Evolutionary conservation across 2,113 vertebrate genomes (phyloP).

Genomic region (Ursus arctos): DNA sequence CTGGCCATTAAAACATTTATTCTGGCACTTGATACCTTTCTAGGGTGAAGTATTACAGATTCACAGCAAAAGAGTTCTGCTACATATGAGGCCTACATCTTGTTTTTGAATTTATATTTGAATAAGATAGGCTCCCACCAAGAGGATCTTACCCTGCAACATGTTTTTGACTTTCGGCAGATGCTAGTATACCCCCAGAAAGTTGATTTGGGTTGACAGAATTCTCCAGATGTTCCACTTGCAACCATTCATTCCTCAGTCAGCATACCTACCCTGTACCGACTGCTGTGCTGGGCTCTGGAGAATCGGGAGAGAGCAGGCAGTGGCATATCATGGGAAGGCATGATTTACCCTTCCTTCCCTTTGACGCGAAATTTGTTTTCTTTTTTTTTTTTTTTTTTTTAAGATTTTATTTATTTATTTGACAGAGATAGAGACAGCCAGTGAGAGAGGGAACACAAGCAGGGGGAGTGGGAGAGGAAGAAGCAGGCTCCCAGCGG

Average conservation of each 20-base stretch:
- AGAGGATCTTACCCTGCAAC: neutral
- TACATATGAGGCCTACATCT: neutral
- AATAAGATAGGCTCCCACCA: neutral
- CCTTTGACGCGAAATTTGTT: neutral
- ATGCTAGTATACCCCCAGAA: neutral
- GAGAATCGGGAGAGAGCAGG: neutral
- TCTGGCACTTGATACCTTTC: constrained; percentile 21
- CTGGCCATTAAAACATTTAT: constrained; percentile 27
- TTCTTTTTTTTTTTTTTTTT: neutral
- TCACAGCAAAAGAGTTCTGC: neutral
- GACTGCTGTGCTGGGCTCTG: neutral
- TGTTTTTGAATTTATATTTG: constrained; percentile 50
- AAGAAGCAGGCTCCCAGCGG: too few relatives aligned
- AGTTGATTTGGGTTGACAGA: neutral
- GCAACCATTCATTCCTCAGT: neutral
- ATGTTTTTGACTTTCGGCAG: constrained; percentile 14
- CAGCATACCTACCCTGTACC: neutral
- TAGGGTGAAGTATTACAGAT: neutral
- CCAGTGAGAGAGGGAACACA: too few relatives aligned
- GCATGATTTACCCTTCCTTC: neutral
- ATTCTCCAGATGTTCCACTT: neutral
- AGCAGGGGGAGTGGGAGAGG: too few relatives aligned
- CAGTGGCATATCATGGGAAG: neutral
- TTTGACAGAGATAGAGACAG: too few relatives aligned
- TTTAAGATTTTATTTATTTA: too few relatives aligned